A percentile compares a stretch with the other conserved stretches of the same genome.
Evolutionary conservation across 2,888 invertebrate genomes (phyloP).

Genomic region (Caradrina kadenii): DNA sequence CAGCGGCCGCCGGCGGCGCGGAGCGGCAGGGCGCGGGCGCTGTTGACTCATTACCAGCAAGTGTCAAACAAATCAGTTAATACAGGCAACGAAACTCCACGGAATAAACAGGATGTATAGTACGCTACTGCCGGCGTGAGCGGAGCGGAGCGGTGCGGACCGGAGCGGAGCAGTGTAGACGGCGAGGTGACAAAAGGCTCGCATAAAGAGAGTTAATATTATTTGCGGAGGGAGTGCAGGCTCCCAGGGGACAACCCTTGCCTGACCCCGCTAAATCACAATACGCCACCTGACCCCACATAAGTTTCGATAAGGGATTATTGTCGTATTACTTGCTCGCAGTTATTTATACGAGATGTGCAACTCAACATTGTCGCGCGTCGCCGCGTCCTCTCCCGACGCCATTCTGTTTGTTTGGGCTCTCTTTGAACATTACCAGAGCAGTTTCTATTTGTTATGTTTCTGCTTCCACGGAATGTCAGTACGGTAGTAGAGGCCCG

Average conservation of each 20-base stretch:
- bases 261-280: conserved; percentile 69
- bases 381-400: conserved; percentile 8
- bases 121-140: neutral
- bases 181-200: conserved; percentile 74
- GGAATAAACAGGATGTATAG: conserved; percentile 1
- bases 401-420: conserved; percentile 12
- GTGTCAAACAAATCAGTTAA: conserved; percentile 26
- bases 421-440: neutral
- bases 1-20: neutral
- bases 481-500: conserved; percentile 10
- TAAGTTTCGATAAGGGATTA: conserved; percentile 73
- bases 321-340: conserved; percentile 70
- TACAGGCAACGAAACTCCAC: neutral
- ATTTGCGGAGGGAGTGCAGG: conserved; percentile 71
- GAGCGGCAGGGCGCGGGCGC: conserved; percentile 6
- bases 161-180: conserved; percentile 15
- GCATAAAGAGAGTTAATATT: conserved; percentile 81
- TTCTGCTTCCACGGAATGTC: neutral
- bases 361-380: conserved; percentile 17
- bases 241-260: conserved; percentile 63
- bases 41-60: conserved; percentile 28
- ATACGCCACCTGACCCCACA: conserved; percentile 73
- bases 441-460: neutral
- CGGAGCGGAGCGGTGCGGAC: conserved; percentile 8
- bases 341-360: conserved; percentile 56